Percentiles rank a stretch among this genome's conserved stretches.
Conservation (phyloP, 2,888 invertebrate species). For the Tromatobia lineatoria region DNA sequence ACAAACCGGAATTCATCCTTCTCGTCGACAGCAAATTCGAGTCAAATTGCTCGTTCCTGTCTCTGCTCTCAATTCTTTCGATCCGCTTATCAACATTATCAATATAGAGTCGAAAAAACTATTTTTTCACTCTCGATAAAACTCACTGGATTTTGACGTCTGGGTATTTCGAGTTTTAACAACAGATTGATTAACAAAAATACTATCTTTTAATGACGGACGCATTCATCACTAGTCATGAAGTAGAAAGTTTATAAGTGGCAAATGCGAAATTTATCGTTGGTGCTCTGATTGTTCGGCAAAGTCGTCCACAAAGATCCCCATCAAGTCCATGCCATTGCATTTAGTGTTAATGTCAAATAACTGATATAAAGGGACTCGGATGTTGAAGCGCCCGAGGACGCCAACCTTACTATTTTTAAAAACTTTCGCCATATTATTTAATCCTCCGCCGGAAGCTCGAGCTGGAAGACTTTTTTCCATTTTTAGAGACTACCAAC, state of each 20-base stretch:
- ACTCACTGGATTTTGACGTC: neutral
- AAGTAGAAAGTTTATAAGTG: neutral
- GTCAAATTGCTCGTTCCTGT: slow-evolving; percentile 62
- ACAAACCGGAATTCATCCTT: slow-evolving; percentile 57
- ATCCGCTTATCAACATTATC: slow-evolving; percentile 21
- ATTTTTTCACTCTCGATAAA: slow-evolving; percentile 1
- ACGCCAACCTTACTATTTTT: too few species aligned
- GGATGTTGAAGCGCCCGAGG: too few species aligned
- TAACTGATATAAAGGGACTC: too few species aligned
- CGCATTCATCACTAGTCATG: neutral
- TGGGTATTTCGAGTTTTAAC: neutral
- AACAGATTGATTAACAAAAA: neutral
- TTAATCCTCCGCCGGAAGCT: too few species aligned
- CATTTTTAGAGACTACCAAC: too few species aligned
- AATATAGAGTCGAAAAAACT: neutral
- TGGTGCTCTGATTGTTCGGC: too few species aligned
- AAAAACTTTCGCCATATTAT: too few species aligned
- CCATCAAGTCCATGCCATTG: too few species aligned
- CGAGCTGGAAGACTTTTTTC: too few species aligned
- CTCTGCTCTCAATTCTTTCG: neutral
- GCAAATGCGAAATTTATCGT: too few species aligned
- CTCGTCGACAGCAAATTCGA: slow-evolving; percentile 51
- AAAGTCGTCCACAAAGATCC: too few species aligned
- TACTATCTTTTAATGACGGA: neutral
- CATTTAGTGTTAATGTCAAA: too few species aligned